phyloP scores from a whole-genome alignment of 2,888 invertebrate species.

The Nowickia ferox region DNA sequence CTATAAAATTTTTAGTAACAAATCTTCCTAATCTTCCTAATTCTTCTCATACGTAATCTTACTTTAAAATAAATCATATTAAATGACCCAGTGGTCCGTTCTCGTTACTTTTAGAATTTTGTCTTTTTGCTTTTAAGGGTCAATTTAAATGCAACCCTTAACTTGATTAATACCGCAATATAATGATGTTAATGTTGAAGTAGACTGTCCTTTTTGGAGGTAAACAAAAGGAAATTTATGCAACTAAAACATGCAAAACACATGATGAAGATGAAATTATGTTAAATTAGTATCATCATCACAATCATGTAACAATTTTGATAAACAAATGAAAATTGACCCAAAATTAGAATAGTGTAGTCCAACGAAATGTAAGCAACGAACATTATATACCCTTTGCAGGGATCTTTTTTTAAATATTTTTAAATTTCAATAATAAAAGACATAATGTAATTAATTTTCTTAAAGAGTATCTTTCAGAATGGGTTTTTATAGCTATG shows the following conservation, averaged over 20 bases:
- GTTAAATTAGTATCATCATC: conserved; percentile 62
- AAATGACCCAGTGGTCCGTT: conserved; percentile 7
- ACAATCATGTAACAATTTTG: conserved; percentile 53
- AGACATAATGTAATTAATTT: no score
- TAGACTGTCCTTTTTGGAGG: background rate
- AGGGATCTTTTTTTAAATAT: no score
- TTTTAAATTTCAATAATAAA: no score
- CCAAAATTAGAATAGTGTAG: background rate
- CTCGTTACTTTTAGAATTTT: background rate
- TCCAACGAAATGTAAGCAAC: no score
- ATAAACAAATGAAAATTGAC: conserved; percentile 14
- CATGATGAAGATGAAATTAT: conserved; percentile 61
- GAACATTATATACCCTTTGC: background rate
- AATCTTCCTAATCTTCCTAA: background rate
- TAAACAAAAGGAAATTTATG: conserved; percentile 5
- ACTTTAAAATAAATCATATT: conserved; percentile 1
- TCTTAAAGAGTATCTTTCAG: no score
- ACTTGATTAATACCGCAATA: conserved; percentile 29
- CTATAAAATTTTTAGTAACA: background rate
- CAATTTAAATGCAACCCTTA: conserved; percentile 1
- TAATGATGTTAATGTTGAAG: conserved; percentile 22
- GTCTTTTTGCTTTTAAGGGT: conserved; percentile 9
- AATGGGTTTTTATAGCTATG: no score
- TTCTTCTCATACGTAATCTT: background rate
- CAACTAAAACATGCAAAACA: conserved; percentile 7